Base-by-base conservation (phyloP, 2,113 vertebrate species). In the Heterotilapia buettikoferi region DNA sequence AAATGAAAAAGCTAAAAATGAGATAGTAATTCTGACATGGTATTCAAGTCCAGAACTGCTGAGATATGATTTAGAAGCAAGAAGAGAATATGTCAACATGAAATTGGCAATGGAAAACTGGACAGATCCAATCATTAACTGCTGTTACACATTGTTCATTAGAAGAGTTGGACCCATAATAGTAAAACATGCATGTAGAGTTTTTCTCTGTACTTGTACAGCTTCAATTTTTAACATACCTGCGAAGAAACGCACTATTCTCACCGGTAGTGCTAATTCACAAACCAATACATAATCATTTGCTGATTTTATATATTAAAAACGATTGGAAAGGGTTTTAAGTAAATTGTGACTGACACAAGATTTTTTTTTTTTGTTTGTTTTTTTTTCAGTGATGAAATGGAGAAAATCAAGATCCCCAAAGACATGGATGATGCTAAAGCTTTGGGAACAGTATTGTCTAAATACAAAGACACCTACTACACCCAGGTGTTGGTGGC, bases 341-440 rank as follows among this genome's bases (percentile, higher is more conserved):
- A 26, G 9, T 11, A 29, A 50, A 80, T 50, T 84, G 16, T 83
- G 3, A 33, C 3, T 73, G 40, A 59, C 33, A 73, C 7, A 66
- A 43, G 3, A 11, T 31, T 33, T 43, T 9, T 5, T 40, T 89
- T 84, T 11, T 40, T n/a, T n/a, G n/a, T n/a, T n/a, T n/a, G n/a
- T 78, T 66, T 63, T 80, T 84, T 76, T 76, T 84, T 5, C 93
- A 99, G 98, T 93, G 98, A 99, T 93, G 99, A 99, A 96, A 97
- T 97, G 96, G 96, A 97, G 92, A 98, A 95, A 93, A 98, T 99
- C 91, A 99, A 98, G 94, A 95, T 99, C 92, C 99, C 99, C 18
- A 98, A 98, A 96, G 98, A 99, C 93, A 99, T 99, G 99, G 98
- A 99, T 81, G 99, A 99, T 94, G 99, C 99, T 90, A 99, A 99